Conservation (phyloP, 2,113 vertebrate genomes). For the Lepus timidus region DNA sequence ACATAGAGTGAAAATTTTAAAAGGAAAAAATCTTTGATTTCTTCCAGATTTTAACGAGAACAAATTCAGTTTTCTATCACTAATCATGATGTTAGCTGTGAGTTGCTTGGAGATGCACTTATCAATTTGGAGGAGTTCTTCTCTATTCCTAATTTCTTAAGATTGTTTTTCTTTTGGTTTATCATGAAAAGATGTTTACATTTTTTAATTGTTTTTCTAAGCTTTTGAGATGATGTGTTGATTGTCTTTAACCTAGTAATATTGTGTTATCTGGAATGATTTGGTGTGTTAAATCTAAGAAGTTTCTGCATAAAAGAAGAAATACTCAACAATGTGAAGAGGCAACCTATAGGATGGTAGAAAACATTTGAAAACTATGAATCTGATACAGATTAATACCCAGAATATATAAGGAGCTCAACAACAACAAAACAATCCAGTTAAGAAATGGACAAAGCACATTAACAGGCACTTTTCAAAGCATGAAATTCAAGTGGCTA, state of each 20-base stretch:
- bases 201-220: background rate
- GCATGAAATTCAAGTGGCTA: too few species aligned
- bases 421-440: too few species aligned
- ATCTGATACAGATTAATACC: too few species aligned
- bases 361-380: too few species aligned
- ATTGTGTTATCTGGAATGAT: background rate
- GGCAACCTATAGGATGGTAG: too few species aligned
- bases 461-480: too few species aligned
- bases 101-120: background rate
- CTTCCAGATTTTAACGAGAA: background rate
- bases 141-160: background rate
- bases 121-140: background rate
- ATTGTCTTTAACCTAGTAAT: background rate
- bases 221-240: background rate
- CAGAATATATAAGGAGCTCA: too few species aligned
- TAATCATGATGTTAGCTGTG: background rate
- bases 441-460: too few species aligned
- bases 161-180: background rate
- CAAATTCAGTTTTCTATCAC: background rate
- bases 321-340: too few species aligned
- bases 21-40: background rate
- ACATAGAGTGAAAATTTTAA: background rate
- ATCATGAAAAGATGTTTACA: background rate
- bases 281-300: background rate
- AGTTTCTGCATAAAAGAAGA: too few species aligned